A percentile compares a stretch with the other conserved stretches of the same genome.
Conservation (phyloP, 2,888 invertebrate species). For the Sarcophaga subvicina region DNA sequence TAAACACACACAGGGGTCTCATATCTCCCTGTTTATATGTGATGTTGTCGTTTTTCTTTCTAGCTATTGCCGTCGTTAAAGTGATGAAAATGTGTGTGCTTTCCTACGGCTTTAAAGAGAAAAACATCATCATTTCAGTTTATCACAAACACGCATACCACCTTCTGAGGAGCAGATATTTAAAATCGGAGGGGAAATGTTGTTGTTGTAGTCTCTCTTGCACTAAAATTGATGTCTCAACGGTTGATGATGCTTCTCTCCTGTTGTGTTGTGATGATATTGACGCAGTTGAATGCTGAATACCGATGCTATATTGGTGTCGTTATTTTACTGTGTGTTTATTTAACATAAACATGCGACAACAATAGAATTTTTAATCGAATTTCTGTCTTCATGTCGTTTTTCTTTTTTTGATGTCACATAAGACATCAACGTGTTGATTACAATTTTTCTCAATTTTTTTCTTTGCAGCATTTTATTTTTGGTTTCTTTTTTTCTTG, state of each 20-base stretch:
- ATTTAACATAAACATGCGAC: constrained; percentile 62
- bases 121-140: constrained; percentile 2
- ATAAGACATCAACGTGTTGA: not conserved
- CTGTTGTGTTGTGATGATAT: constrained; percentile 15
- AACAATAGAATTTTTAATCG: constrained; percentile 68
- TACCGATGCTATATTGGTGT: constrained; percentile 15
- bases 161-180: not conserved
- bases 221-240: not conserved
- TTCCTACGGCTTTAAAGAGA: constrained; percentile 5
- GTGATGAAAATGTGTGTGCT: constrained; percentile 36
- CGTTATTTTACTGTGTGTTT: constrained; percentile 52
- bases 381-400: constrained; percentile 57
- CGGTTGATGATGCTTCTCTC: not conserved
- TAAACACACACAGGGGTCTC: constrained; percentile 29
- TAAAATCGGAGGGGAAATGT: not conserved
- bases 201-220: too few relatives aligned
- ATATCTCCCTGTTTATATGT: not conserved
- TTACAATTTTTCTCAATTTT: not conserved
- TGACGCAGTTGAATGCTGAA: not conserved
- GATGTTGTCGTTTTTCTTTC: constrained; percentile 2
- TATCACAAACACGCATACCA: not conserved
- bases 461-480: not conserved
- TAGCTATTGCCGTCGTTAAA: constrained; percentile 13
- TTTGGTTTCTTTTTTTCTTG: not conserved
- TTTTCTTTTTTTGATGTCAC: constrained; percentile 12